A percentile compares a stretch with the other conserved stretches of the same genome.
Evolutionary conservation across 2,797 vertebrate genomes (phyloP).

Genomic region (Sebastes trivittatus): DNA sequence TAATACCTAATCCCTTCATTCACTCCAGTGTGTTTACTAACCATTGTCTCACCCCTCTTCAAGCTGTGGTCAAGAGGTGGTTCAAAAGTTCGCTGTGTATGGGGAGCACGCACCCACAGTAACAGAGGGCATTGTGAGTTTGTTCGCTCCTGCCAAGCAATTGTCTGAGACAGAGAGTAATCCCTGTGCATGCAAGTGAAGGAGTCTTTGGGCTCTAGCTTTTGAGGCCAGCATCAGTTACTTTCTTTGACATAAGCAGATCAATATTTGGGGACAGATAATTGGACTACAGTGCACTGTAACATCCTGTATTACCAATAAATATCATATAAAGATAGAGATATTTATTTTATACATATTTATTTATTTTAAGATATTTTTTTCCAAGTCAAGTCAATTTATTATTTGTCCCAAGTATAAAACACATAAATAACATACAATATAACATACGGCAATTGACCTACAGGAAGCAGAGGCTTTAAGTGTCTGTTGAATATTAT

Average conservation of each 20-base stretch:
- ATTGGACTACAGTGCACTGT: neutral
- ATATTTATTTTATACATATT: neutral
- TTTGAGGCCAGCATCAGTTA: conserved; percentile 19
- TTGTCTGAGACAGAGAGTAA: conserved; percentile 58
- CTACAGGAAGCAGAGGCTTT: too few species aligned
- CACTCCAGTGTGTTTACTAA: conserved; percentile 75
- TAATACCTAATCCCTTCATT: conserved; percentile 85
- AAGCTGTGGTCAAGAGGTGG: conserved; percentile 82
- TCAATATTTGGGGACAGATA: conserved; percentile 9
- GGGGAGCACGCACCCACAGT: conserved; percentile 58
- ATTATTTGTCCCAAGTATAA: too few species aligned
- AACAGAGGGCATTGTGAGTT: conserved; percentile 68
- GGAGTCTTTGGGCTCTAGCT: conserved; percentile 17
- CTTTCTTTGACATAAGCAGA: neutral
- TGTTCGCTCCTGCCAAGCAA: conserved; percentile 65
- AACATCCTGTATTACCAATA: neutral
- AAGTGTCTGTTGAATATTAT: neutral
- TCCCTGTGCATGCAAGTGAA: conserved; percentile 30
- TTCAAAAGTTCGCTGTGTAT: conserved; percentile 83
- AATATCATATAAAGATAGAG: neutral
- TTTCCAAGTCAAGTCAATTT: too few species aligned
- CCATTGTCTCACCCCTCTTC: conserved; percentile 79
- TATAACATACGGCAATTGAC: too few species aligned
- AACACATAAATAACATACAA: too few species aligned
- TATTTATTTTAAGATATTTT: too few species aligned